Evolutionary conservation across 2,888 invertebrate genomes (phyloP), one percentile per base, ranked within the genome.

Genomic region (Drosophila mercatorum): DNA sequence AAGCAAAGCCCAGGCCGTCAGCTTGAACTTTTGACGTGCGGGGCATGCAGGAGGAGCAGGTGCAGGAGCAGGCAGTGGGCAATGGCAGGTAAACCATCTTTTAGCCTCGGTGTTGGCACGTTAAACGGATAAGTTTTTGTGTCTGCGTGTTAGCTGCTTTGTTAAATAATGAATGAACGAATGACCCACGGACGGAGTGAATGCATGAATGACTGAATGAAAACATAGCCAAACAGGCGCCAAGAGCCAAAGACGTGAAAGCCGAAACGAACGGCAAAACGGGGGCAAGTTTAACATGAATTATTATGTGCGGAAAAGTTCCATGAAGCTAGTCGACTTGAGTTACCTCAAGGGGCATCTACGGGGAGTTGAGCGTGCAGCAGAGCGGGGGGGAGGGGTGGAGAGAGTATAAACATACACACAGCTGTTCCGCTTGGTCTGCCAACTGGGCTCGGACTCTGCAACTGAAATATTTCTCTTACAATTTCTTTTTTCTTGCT

Each of bases 301-400:
- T 88, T 86, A 86, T 86, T 85, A 89, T 78, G 86, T 86, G 90
- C 79, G 75, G 75, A 78, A 89, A 89, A 88, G 76, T 86, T 86
- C 65, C 79, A 89, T 83, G 76, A 68, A 68, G 80, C 68, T 63
- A 40, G 62, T 12, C 47, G 38, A 63, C 62, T 51, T 67, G 60
- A 67, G 68, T 40, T 73, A 70, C 51, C 60, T 31, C 41, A 22
- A 26, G 44, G 40, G 46, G 22, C 1, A 6, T 12, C 46, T 46
- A 12, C 26, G 26, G 40, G 31, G 2, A 14, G 11, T 10, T 6
- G 31, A 34, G 31, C 5, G 31, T 7, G 31, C 31, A 2, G 7
- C 2, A 34, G 31, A 34, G 31, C 0, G 1, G 6, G 0, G 2
- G 31, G 31, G 31, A 7, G 31, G 31, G 3, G 28, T 28, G 28